A percentile compares a stretch with the other conserved stretches of the same genome.
Conservation (phyloP, 2,888 invertebrate genomes). For the Trichopria drosophilae region DNA sequence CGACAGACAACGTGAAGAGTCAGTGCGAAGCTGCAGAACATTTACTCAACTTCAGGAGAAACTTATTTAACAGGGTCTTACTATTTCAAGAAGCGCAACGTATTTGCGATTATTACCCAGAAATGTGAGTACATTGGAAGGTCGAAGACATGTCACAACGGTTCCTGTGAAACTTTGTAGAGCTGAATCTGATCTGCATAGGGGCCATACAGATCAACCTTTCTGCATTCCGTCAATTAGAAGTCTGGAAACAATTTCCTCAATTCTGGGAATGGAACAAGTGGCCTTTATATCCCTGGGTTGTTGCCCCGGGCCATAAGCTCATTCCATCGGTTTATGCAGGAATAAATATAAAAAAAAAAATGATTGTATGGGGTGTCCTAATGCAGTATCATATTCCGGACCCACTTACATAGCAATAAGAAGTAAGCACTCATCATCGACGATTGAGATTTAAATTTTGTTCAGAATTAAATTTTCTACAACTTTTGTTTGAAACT, state of each 20-base stretch:
- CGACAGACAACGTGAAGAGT: too few species aligned
- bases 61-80: neutral
- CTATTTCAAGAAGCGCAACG: slow-evolving; percentile 34
- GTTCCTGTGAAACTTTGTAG: slow-evolving; percentile 42
- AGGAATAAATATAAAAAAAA: neutral
- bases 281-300: slow-evolving; percentile 42
- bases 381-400: neutral
- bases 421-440: neutral
- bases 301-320: neutral
- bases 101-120: slow-evolving; percentile 41
- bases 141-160: slow-evolving; percentile 43
- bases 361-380: too few species aligned
- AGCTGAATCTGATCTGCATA: slow-evolving; percentile 25
- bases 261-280: slow-evolving; percentile 38
- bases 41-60: neutral
- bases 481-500: too few species aligned
- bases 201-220: slow-evolving; percentile 38
- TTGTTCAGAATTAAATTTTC: too few species aligned
- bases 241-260: slow-evolving; percentile 39
- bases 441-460: too few species aligned
- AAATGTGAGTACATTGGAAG: slow-evolving; percentile 37
- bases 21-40: neutral
- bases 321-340: neutral
- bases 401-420: neutral
- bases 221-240: slow-evolving; percentile 40